Percentiles rank a stretch among this genome's conserved stretches.
phyloP scores from a whole-genome alignment of 2,113 vertebrate genomes.

The Cichladusa arquata region DNA sequence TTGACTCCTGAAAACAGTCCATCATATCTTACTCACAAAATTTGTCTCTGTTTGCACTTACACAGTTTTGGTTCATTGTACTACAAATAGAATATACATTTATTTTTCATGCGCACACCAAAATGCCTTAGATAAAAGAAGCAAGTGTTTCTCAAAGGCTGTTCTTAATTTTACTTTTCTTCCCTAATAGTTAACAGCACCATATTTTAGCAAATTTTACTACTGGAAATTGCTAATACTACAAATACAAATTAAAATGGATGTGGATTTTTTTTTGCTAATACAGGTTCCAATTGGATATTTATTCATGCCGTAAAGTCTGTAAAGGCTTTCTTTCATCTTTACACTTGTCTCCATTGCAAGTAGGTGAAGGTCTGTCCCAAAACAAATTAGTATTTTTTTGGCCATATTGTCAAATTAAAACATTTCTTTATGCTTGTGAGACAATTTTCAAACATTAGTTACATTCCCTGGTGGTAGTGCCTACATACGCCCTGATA shows the following conservation, averaged over 20 bases:
- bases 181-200: background rate
- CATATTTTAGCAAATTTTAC: background rate
- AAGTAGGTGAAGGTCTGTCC: slow-evolving; percentile 43
- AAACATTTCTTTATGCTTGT: slow-evolving; percentile 57
- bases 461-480: slow-evolving; percentile 50
- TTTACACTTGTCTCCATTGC: background rate
- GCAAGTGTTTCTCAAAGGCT: background rate
- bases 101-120: background rate
- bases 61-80: background rate
- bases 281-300: background rate
- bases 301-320: slow-evolving; percentile 12
- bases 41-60: slow-evolving; percentile 14
- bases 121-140: background rate
- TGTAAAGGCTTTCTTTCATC: background rate
- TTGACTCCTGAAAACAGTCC: slow-evolving; percentile 14
- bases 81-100: background rate
- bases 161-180: background rate
- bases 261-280: background rate
- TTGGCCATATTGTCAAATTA: slow-evolving; percentile 61
- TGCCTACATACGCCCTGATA: slow-evolving; percentile 2
- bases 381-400: slow-evolving; percentile 63
- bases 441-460: slow-evolving; percentile 64
- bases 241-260: background rate
- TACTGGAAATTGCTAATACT: background rate
- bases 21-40: background rate